Evolutionary conservation across 2,888 invertebrate species (phyloP), one percentile per base, ranked within the genome.

Genomic region (Brachylomia viminalis): DNA sequence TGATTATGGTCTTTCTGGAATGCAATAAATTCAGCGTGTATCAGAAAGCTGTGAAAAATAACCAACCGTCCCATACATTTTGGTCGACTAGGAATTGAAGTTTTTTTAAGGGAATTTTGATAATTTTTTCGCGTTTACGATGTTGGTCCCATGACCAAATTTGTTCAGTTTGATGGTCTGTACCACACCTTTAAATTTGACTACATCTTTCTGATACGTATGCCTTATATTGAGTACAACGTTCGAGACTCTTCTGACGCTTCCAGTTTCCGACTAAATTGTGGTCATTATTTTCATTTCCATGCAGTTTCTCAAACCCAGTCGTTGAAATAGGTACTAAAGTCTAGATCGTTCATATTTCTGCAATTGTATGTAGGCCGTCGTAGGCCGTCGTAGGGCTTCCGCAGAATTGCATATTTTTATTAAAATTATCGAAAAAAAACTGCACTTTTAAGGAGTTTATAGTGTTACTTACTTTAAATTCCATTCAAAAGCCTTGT

Each of bases 261-360:
- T 54, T 38, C 33, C 30, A 52, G 66, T 33, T 67, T 49, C 20
- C 49, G 33, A 33, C 23, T 66, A 66, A 17, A n/a, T 52, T 33
- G 10, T 33, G 10, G 33, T 54, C n/a, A 45, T 61, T 33, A 45
- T 47, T 47, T 75, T 23, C 7, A 8, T n/a, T 54, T 8, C 23
- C n/a, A 52, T 59, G 8, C 62, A 42, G 20, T 58, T 49, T 30
- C 10, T 42, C n/a, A n/a, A 73, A 42, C 38, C 13, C 8, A 27
- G n/a, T 38, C 27, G 15, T 47, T 30, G 20, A 17, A 47, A 70
- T 27, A 58, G 15, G 47, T 47, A 42, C n/a, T 72, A 59, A 74
- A 61, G 59, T 61, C 42, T 27, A 38, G 11, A 23, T 42, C 13
- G 56, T 49, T 56, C 5, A 30, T 30, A 47, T 42, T 54, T 61